Base-by-base conservation (phyloP, 1,140 invertebrate genomes). In the Melanaphis sacchari region DNA sequence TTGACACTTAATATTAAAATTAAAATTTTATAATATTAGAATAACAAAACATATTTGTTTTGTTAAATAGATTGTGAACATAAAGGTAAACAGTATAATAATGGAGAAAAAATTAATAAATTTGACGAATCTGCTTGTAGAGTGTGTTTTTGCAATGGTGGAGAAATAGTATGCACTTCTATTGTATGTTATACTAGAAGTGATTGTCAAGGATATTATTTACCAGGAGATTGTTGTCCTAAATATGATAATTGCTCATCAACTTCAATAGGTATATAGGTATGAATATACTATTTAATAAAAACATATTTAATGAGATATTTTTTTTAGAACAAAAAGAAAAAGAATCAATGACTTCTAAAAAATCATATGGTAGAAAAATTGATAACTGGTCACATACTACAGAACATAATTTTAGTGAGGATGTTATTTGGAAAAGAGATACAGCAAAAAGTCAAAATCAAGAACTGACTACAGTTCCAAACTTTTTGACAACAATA, bases 141-240 rank as follows among this genome's bases (percentile, higher is more conserved):
- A 94, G 97, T 97, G 40, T 98, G 97, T 95, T 97, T 97, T 95
- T 98, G 97, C 95, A 96, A 97, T 95, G 97, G 97, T 81, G 97
- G 97, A 11, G 97, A 97, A 95, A 96, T 98, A 93, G 96, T 97
- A 94, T 98, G 97, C 95, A 96, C 96, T 81, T 96, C 97, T 85
- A 96, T 97, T 90, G 97, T 97, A 76, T 98, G 97, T 95, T 97
- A 96, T 95, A 96, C 96, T 94, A 95, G 97, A 76, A 96, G 96
- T 94, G 97, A 98, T 95, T 98, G 97, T 95, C 96, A 96, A 94
- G 97, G 96, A 93, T 96, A 96, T 93, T 96, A 96, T 93, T 96
- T 97, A 54, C 95, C 96, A 4, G 97, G 97, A 21, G 96, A 96
- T 94, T 98, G 97, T 95, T 98, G 97, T 94, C 97, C 97, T 4